Percentiles rank a stretch among this genome's conserved stretches.
Evolutionary conservation across 2,797 vertebrate species (phyloP).

Genomic region (Stomatorhinus walkeri): DNA sequence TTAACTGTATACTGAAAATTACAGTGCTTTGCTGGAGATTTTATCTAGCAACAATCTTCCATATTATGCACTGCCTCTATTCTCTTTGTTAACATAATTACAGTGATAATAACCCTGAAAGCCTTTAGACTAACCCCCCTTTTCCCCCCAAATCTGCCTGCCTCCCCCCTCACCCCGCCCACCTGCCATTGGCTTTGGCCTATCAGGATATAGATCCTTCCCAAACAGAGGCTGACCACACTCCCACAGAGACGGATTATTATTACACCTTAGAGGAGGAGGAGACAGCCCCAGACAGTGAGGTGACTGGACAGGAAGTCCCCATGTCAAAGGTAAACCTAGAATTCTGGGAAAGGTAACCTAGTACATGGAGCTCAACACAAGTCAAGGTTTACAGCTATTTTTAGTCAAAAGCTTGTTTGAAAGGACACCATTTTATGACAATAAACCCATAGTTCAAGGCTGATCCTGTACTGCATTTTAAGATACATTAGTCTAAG

Average conservation of each 20-base stretch:
- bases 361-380: background rate
- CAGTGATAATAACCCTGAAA: slow-evolving; percentile 41
- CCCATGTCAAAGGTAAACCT: slow-evolving; percentile 57
- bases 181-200: slow-evolving; percentile 56
- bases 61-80: slow-evolving; percentile 43
- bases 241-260: slow-evolving; percentile 68
- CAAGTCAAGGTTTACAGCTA: background rate
- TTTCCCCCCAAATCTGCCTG: slow-evolving; percentile 64
- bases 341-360: slow-evolving; percentile 23
- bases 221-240: slow-evolving; percentile 66
- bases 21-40: background rate
- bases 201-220: slow-evolving; percentile 71
- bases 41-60: slow-evolving; percentile 31
- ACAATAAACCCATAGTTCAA: background rate
- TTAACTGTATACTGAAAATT: slow-evolving; percentile 22
- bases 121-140: slow-evolving; percentile 58
- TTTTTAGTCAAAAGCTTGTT: background rate
- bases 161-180: slow-evolving; percentile 51
- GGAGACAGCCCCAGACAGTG: slow-evolving; percentile 52
- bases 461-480: background rate
- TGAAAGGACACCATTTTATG: background rate
- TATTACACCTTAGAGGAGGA: slow-evolving; percentile 58
- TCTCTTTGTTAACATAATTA: slow-evolving; percentile 48
- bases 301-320: slow-evolving; percentile 60
- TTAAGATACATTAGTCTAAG: background rate